These are phyloP conservation scores for Ceyx melanurus DNA, from an alignment of 2,113 vertebrate genomes.

Conservation along the genomic window DNA sequence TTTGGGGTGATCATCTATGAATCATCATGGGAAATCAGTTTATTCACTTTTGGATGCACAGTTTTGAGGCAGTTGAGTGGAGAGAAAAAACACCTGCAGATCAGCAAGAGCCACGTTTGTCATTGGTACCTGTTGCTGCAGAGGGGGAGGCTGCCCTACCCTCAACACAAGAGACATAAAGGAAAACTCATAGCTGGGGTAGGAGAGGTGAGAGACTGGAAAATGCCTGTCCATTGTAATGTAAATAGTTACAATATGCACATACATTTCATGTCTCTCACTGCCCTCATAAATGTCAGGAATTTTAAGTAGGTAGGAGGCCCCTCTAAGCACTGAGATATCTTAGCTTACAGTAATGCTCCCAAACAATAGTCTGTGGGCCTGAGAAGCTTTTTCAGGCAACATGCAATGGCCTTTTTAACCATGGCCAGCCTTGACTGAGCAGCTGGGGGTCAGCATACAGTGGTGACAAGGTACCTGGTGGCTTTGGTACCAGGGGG, in stretches of 20 bases:
- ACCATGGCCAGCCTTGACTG: too few relatives aligned
- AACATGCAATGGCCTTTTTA: not conserved
- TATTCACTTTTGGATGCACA: not conserved
- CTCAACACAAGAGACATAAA: not conserved
- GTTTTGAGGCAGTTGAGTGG: not conserved
- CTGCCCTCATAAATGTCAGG: not conserved
- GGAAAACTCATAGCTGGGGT: not conserved
- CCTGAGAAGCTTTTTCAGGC: not conserved
- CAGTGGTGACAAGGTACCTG: accelerated
- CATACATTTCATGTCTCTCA: not conserved
- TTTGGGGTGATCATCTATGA: not conserved
- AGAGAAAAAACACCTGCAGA: not conserved
- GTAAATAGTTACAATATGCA: not conserved
- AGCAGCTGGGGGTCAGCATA: accelerated
- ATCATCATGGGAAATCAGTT: not conserved
- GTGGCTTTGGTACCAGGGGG: accelerated
- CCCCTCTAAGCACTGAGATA: not conserved
- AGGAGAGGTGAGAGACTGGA: not conserved
- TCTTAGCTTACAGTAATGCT: accelerated
- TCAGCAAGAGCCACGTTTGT: not conserved
- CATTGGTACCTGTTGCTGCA: not conserved
- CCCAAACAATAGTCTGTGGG: not conserved
- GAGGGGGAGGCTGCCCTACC: not conserved
- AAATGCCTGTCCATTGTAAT: not conserved
- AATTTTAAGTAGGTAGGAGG: slow-evolving; percentile 10